Base-by-base conservation (phyloP, 2,888 invertebrate genomes). In the Xestoiulus laeticollis region DNA sequence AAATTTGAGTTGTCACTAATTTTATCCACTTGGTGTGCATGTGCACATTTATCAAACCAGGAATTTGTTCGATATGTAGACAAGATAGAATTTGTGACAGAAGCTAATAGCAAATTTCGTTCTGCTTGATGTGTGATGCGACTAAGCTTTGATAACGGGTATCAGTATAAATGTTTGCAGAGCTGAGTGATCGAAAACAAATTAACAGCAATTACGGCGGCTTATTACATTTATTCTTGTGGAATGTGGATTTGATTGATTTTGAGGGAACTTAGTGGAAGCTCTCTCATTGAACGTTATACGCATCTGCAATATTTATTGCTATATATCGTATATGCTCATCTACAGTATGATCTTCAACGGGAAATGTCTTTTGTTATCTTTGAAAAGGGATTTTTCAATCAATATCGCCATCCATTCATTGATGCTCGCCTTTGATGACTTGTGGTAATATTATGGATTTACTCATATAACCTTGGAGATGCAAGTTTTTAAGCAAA, bases 401-500 rank as follows among this genome's bases (percentile, higher is more conserved):
- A 78, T 78, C 78, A 78, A 78, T 78, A 78, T 78, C 16, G 16
- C 78, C 30, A 78, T 78, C 30, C 14, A 78, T 78, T 78, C 78
- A 78, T 78, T 78, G 78, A 78, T 78, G 78, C 78, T 26, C 14
- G 26, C 26, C 26, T 68, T 68, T 68, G 68, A 68, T 68, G 68
- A n/a, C 68, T 78, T 30, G 78, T 78, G 78, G 78, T 78, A 78
- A 30, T 78, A 78, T 78, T 78, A 32, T 78, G 78, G 78, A 78
- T 78, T 78, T 78, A 30, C 30, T 78, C 78, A 78, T 78, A 38
- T 38, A 78, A 78, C 30, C 78, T 78, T 30, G 78, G 26, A 30
- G 78, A 78, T 78, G 30, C 78, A 78, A 26, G 10, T 78, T 78
- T 78, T 78, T 78, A 78, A 78, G 78, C 30, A 78, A 78, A 78